Evolutionary conservation across 2,797 vertebrate species (phyloP).

Genomic region (Menidia menidia): DNA sequence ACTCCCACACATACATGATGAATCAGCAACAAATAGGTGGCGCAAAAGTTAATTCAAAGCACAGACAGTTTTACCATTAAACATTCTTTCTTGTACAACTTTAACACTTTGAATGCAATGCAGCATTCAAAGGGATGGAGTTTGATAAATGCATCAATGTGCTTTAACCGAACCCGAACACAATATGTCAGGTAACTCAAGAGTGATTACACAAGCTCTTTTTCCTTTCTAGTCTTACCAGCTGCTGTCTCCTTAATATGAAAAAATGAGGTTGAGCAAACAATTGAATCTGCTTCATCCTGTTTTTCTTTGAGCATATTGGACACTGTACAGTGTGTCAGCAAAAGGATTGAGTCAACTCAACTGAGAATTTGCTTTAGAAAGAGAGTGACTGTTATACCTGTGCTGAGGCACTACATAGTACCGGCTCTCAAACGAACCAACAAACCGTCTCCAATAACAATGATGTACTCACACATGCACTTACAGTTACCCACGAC

Average conservation of each 20-base stretch:
- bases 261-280: neutral
- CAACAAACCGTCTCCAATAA: neutral
- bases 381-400: conserved; percentile 6
- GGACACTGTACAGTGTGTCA: conserved; percentile 13
- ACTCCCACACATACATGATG: neutral
- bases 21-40: conserved; percentile 1
- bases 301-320: conserved; percentile 31
- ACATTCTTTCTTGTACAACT: neutral
- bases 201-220: conserved; percentile 39
- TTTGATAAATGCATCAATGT: neutral
- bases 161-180: conserved; percentile 13
- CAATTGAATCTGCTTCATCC: conserved; percentile 37
- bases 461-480: conserved; percentile 4
- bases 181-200: conserved; percentile 27
- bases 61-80: neutral
- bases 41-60: conserved; percentile 9
- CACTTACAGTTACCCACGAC: conserved; percentile 4
- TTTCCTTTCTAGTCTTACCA: conserved; percentile 18
- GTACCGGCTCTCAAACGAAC: conserved; percentile 6
- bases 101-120: neutral
- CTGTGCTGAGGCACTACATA: neutral
- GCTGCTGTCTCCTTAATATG: conserved; percentile 10
- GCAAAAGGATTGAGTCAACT: conserved; percentile 23
- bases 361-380: neutral
- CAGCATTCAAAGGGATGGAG: neutral